Evolutionary conservation across 2,113 vertebrate species (phyloP).

Genomic region (Chaetorhynchus papuensis): DNA sequence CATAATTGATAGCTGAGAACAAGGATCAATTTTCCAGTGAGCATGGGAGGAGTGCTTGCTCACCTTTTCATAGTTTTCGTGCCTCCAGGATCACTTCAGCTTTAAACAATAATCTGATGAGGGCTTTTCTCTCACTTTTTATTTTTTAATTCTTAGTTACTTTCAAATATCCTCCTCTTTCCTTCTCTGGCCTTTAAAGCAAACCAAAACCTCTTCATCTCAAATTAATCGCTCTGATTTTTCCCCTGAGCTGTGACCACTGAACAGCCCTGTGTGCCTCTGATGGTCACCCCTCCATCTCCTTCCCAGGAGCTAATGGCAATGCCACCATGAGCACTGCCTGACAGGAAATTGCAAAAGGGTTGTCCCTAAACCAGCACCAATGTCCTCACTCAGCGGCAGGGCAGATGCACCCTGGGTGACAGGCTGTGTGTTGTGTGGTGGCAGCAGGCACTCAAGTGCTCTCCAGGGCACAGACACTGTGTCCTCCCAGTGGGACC

Average conservation of each 20-base stretch:
- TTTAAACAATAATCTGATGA: background rate
- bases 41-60: background rate
- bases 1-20: constrained; percentile 4
- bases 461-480: background rate
- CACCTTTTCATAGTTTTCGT: background rate
- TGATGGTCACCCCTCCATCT: background rate
- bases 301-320: background rate
- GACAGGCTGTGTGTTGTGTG: fast-evolving
- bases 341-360: background rate
- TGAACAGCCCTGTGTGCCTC: background rate
- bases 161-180: background rate
- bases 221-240: background rate
- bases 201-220: background rate
- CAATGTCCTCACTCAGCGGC: background rate
- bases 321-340: fast-evolving
- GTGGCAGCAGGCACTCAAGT: background rate
- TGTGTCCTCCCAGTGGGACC: background rate
- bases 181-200: background rate
- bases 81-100: background rate
- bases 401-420: background rate
- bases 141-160: background rate
- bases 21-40: background rate
- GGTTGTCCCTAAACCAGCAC: fast-evolving
- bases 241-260: background rate
- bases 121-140: background rate